Percentiles rank a stretch among this genome's conserved stretches.
These are phyloP conservation scores for Clupea harengus DNA, from an alignment of 2,113 vertebrate genomes.

Conservation along the genomic window DNA sequence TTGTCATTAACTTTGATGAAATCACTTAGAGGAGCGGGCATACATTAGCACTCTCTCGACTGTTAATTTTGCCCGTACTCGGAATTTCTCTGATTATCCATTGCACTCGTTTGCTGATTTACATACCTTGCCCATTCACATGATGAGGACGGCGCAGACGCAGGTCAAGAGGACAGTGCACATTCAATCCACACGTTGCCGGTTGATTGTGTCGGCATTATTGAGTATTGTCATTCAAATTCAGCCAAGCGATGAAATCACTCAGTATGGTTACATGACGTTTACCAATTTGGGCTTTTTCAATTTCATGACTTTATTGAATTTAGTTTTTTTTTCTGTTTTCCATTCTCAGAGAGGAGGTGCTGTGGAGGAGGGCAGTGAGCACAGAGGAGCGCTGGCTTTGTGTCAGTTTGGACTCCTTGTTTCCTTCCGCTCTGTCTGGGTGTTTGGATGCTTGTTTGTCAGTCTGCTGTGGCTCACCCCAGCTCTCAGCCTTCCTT, in stretches of 20 bases:
- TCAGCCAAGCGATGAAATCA: not conserved
- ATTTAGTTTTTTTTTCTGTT: not conserved
- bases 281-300: not conserved
- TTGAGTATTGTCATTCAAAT: slow-evolving; percentile 7
- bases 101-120: not conserved
- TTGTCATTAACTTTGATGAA: slow-evolving; percentile 48
- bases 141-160: not conserved
- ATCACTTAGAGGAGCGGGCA: slow-evolving; percentile 32
- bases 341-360: not conserved
- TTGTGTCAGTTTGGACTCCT: not conserved
- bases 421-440: not conserved
- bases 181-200: not conserved
- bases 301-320: not conserved
- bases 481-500: not conserved
- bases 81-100: not conserved
- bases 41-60: not conserved
- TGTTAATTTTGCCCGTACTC: not conserved
- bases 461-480: not conserved
- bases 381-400: not conserved
- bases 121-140: slow-evolving; percentile 3
- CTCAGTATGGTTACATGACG: not conserved
- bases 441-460: not conserved
- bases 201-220: not conserved
- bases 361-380: not conserved
- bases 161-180: not conserved